Base-by-base conservation (phyloP, 2,888 invertebrate species). In the Caenorhabditis uteleia region DNA sequence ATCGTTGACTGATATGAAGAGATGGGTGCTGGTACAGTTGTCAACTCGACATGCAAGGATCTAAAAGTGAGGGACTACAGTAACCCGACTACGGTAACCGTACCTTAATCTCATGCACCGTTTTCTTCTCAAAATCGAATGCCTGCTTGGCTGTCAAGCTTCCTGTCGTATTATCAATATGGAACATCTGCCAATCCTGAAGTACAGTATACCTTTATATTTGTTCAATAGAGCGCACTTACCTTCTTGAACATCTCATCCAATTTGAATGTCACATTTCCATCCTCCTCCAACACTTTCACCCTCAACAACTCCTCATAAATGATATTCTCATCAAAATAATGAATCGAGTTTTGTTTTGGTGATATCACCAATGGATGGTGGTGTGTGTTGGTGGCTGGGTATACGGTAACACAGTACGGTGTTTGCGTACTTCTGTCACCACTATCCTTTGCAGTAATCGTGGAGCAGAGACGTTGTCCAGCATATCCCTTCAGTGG, bases 61-160 rank as follows among this genome's bases (percentile, higher is more conserved):
- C 54, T 61, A 26, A 20, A 58, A 38, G 12, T 29, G 16, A 5
- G 3, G 16, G 21, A 43, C 20, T 25, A 26, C 20, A 8, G 10
- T 26, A 3, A 29, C 10, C 12, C 14, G 27, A 7, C 25, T n/a
- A 25, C 10, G 27, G 16, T 45, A 65, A 44, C 36, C 40, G 38
- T 10, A 70, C 66, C 47, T 60, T 67, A 21, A 77, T 46, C 57
- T 75, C 68, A 40, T 75, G 74, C 18, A 75, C 74, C 1, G 64
- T 67, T 29, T 74, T 74, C 39, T 74, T 71, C 50, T 77, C 77
- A 36, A 73, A 77, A 48, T 75, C 75, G 29, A 75, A 77, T 1
- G 64, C 60, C 8, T 54, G 62, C 8, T 44, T 48, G 0, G 74
- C 46, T 27, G 26, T 47, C 5, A 77, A 47, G n/a, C 55, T 56